Evolutionary conservation across 2,888 invertebrate species (phyloP), one percentile per base, ranked within the genome.

Genomic region (Epistrophe grossulariae): DNA sequence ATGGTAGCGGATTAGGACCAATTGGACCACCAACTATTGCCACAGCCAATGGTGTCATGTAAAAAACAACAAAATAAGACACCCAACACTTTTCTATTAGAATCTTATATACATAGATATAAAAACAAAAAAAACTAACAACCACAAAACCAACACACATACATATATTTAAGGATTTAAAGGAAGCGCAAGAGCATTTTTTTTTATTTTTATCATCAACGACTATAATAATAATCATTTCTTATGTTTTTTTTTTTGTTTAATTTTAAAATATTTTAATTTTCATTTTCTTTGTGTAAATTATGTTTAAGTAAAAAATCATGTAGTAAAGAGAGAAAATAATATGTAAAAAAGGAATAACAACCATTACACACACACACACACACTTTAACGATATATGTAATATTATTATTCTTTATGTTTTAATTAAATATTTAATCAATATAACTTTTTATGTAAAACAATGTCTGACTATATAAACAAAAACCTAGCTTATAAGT

Each of bases 21-120:
- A 93, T 93, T 79, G 93, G 93, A 71, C 93, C 93, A 81, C 93
- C 93, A 82, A 91, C 92, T 60, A 74, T 79, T 76, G 79, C 87
- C 71, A 91, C 91, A 55, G 90, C 91, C 81, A 93, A 93, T 88
- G 92, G 92, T 79, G 92, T 93, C 76, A 91, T 93, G 91, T 93
- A 93, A 92, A 88, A 92, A 88, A 24, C 17, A 43, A 35, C 35
- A 60, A 55, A 59, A 11, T 10, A 48, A 17, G 35, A 60, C 31
- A 60, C 55, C 62, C 28, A 74, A 45, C 13, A 17, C 48, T 77
- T 64, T 62, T 73, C 60, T 77, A 71, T 62, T 38, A 73, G 62
- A 48, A 85, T 62, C 84, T 73, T 73, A 59, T 78, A 55, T 40
- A 40, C 40, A 59, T 55, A 60, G n/a, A 45, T 64, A 31, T 17